Evolutionary conservation across 2,113 vertebrate species (phyloP).

Genomic region (Indri indri): DNA sequence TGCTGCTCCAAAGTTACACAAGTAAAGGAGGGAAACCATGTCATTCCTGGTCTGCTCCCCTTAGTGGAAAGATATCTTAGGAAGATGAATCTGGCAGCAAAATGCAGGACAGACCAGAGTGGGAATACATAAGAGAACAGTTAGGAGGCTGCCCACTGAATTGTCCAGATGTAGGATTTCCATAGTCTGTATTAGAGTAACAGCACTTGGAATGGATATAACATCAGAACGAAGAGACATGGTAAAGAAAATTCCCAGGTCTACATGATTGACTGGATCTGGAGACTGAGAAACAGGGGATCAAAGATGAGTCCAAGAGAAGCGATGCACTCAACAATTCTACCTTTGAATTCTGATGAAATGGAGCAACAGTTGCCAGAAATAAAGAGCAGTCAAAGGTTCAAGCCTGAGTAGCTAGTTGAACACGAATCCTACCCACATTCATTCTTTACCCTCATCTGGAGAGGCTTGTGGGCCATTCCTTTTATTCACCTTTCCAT

Average conservation of each 20-base stretch:
- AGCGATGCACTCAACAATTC: not conserved
- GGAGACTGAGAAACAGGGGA: not conserved
- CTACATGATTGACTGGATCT: not conserved
- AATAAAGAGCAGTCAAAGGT: not conserved
- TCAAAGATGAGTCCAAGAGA: not conserved
- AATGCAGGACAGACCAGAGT: not conserved
- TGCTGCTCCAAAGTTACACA: not conserved
- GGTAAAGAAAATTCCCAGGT: not conserved
- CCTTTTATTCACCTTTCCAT: not conserved
- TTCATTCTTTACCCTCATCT: not conserved
- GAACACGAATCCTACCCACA: not conserved
- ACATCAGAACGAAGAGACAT: not conserved
- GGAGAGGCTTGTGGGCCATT: not conserved
- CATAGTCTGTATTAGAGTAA: not conserved
- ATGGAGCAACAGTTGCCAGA: not conserved
- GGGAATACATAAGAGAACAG: not conserved
- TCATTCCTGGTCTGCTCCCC: not conserved
- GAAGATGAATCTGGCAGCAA: not conserved
- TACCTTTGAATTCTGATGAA: not conserved
- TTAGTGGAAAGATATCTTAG: not conserved
- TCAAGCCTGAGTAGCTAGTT: not conserved
- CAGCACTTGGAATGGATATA: not conserved
- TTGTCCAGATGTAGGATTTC: not conserved
- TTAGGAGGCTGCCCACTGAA: not conserved
- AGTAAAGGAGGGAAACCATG: not conserved